Conservation (phyloP, 2,888 invertebrate genomes). For the Epinotia brunnichana region DNA sequence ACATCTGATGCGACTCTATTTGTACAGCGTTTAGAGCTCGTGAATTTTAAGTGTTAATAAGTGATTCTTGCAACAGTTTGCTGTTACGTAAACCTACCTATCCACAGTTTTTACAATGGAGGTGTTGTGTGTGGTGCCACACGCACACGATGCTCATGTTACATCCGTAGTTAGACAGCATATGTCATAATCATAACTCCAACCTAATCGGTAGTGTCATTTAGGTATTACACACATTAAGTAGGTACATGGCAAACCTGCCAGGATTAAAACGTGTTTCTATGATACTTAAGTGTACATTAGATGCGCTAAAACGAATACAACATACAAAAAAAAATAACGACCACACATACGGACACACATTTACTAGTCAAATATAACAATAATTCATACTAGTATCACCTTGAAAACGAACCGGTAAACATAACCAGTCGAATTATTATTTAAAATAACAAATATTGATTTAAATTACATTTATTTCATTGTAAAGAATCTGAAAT, state of each 20-base stretch:
- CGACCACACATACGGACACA: no score
- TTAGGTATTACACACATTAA: no score
- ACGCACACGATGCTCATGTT: no score
- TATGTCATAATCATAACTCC: no score
- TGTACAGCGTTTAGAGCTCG: not conserved
- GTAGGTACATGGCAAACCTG: no score
- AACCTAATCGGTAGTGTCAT: no score
- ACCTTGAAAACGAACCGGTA: not conserved
- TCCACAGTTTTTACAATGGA: not conserved
- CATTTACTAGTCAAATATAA: not conserved
- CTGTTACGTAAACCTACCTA: not conserved
- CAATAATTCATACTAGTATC: not conserved
- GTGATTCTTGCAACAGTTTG: not conserved
- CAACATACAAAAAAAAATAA: no score
- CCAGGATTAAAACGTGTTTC: no score
- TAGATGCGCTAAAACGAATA: no score
- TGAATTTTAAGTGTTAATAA: not conserved
- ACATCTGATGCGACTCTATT: not conserved
- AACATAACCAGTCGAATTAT: not conserved
- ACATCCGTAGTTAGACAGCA: no score
- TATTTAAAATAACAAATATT: slow-evolving; percentile 7
- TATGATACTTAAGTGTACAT: no score
- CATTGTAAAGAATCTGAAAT: slow-evolving; percentile 18
- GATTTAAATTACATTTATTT: slow-evolving; percentile 14
- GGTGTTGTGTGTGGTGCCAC: not conserved